These are phyloP conservation scores for Todus mexicanus DNA, from an alignment of 2,797 vertebrate species.

Conservation along the genomic window DNA sequence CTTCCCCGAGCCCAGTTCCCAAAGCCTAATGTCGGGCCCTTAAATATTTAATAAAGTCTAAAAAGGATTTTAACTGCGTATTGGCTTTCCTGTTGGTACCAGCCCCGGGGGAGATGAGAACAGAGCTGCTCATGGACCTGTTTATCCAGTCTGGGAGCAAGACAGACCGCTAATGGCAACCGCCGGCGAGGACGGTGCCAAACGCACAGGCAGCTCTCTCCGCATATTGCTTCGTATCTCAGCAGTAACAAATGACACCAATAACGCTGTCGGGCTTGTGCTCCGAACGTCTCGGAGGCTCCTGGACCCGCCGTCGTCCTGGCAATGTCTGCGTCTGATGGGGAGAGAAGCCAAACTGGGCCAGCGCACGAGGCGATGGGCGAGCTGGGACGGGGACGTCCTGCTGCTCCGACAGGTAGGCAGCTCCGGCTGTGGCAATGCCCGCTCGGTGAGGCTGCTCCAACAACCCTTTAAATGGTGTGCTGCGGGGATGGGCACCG, in stretches of 20 bases:
- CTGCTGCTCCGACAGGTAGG: background rate
- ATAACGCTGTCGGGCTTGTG: accelerated
- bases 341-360: background rate
- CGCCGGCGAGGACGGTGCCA: background rate
- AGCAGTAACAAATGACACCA: background rate
- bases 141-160: constrained; percentile 14
- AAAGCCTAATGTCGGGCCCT: background rate
- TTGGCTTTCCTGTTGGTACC: constrained; percentile 36
- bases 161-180: background rate
- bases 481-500: background rate
- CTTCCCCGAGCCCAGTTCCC: background rate
- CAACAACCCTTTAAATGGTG: background rate
- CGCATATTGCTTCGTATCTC: accelerated
- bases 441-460: accelerated
- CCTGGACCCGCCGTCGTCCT: accelerated
- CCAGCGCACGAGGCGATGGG: background rate
- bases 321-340: background rate
- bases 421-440: accelerated
- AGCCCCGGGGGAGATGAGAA: background rate
- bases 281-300: accelerated
- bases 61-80: constrained; percentile 47
- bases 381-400: background rate
- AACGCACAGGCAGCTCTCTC: background rate
- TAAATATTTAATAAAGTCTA: constrained; percentile 64
- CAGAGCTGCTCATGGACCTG: constrained; percentile 7